Conservation (phyloP, 2,888 invertebrate species). For the Callimorpha dominula region DNA sequence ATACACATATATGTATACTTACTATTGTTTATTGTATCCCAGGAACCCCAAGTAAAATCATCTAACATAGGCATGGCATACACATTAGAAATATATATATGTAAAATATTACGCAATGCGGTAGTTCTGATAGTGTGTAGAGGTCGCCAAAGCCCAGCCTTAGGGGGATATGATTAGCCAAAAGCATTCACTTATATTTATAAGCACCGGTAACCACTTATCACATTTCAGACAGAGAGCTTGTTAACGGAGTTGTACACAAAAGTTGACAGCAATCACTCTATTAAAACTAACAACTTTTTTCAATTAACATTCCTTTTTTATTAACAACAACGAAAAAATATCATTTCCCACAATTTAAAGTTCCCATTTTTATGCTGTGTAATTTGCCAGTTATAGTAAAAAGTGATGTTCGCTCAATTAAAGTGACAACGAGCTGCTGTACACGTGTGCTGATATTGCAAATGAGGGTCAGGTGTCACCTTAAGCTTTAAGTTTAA, state of each 20-base stretch:
- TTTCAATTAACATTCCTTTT: not conserved
- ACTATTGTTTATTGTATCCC: too few species aligned
- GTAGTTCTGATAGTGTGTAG: not conserved
- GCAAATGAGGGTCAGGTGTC: constrained; percentile 57
- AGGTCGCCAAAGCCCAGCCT: not conserved
- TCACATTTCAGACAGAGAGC: too few species aligned
- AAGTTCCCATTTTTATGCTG: not conserved
- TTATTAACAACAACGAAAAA: not conserved
- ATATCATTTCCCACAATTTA: not conserved
- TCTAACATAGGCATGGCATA: too few species aligned
- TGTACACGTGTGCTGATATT: constrained; percentile 58
- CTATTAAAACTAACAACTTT: not conserved
- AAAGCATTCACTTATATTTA: too few species aligned
- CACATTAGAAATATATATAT: not conserved
- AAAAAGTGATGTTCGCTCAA: constrained; percentile 64
- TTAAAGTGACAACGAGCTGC: constrained; percentile 61
- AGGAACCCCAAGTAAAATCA: too few species aligned
- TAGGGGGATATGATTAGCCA: too few species aligned
- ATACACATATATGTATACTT: too few species aligned
- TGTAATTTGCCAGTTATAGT: constrained; percentile 38
- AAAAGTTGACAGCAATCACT: too few species aligned
- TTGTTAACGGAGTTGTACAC: too few species aligned
- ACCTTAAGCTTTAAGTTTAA: constrained; percentile 43
- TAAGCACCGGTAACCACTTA: too few species aligned
- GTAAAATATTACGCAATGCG: not conserved